Evolutionary conservation across 1,140 invertebrate species (phyloP).

Genomic region (Brachionus sp.): DNA sequence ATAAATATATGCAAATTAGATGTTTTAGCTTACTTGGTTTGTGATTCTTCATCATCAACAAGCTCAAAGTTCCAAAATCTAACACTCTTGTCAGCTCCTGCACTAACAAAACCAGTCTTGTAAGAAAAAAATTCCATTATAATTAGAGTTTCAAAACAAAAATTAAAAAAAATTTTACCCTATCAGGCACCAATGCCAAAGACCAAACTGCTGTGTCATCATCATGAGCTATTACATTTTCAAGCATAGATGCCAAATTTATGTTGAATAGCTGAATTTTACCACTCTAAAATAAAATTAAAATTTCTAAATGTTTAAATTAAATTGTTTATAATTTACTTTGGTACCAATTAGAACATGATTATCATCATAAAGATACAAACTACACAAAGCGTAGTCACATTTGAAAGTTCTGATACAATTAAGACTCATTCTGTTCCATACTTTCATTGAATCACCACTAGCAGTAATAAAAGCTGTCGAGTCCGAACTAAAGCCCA

Average conservation of each 20-base stretch:
- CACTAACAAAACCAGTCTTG: conserved; percentile 72
- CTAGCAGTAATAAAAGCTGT: conserved; percentile 70
- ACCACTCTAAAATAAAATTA: conserved; percentile 65
- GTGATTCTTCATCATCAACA: conserved; percentile 52
- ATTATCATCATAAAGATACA: conserved; percentile 84
- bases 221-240: conserved; percentile 68
- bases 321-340: conserved; percentile 51
- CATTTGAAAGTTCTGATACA: conserved; percentile 67
- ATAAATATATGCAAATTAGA: not conserved
- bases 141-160: conserved; percentile 60
- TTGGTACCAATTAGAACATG: conserved; percentile 84
- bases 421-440: conserved; percentile 68
- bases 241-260: conserved; percentile 68
- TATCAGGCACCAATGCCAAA: conserved; percentile 65
- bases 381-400: conserved; percentile 69
- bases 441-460: conserved; percentile 81
- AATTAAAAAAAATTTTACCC: conserved; percentile 47
- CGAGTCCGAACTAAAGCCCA: conserved; percentile 82
- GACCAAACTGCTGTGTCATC: conserved; percentile 70
- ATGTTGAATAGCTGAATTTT: conserved; percentile 81
- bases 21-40: conserved; percentile 48
- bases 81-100: conserved; percentile 80
- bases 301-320: not conserved
- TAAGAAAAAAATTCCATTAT: conserved; percentile 31
- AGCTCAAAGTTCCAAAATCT: conserved; percentile 93